Conservation (phyloP, 2,797 vertebrate genomes). For the Buphagus erythrorhynchus region DNA sequence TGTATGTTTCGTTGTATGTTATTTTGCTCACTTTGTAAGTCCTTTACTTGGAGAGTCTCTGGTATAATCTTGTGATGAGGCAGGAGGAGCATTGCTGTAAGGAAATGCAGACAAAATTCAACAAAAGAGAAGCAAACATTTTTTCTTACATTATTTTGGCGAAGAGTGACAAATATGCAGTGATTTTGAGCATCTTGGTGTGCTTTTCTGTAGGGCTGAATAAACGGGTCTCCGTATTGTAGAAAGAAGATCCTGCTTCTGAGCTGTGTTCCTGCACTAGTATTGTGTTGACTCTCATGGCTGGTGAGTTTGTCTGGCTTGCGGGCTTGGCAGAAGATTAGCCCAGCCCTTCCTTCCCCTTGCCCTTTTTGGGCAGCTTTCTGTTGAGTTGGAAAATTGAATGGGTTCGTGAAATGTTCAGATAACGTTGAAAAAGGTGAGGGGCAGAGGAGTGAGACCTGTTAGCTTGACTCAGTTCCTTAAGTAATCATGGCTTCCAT, state of each 20-base stretch:
- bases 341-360: background rate
- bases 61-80: background rate
- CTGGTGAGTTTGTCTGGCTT: background rate
- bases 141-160: background rate
- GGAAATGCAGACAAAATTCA: background rate
- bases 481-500: background rate
- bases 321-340: background rate
- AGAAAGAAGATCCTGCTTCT: background rate
- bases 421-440: background rate
- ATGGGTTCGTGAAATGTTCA: background rate
- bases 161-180: background rate
- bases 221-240: background rate
- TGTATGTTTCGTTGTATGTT: background rate
- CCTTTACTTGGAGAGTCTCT: background rate
- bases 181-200: background rate
- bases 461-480: background rate
- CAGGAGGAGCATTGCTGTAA: background rate
- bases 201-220: background rate
- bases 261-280: rapidly evolving
- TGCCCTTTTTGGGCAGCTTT: background rate
- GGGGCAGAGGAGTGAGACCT: background rate
- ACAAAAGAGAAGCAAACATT: background rate
- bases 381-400: background rate
- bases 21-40: background rate
- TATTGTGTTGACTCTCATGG: background rate